Evolutionary conservation across 2,113 vertebrate species (phyloP).

Genomic region (Varanus komodoensis): DNA sequence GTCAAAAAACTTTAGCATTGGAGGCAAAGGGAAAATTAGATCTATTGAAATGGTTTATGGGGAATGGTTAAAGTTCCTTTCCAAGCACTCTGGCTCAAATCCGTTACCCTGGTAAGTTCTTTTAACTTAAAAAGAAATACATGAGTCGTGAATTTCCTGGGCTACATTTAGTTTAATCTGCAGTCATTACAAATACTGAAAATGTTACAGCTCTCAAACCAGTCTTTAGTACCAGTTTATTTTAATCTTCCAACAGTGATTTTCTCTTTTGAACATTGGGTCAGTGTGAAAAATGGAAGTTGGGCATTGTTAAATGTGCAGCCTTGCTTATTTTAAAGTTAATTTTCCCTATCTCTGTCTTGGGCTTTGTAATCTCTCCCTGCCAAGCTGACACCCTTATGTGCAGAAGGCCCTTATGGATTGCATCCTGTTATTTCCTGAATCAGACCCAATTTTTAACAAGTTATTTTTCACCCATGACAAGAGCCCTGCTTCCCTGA

Average conservation of each 20-base stretch:
- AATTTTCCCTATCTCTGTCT: not conserved
- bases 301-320: not conserved
- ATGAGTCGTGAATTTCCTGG: not conserved
- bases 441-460: not conserved
- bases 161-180: not conserved
- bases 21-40: not conserved
- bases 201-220: not conserved
- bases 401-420: not conserved
- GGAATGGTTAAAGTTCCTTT: not conserved
- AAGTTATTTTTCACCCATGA: not conserved
- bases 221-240: not conserved
- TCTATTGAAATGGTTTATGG: not conserved
- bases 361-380: not conserved
- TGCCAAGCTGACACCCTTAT: not conserved
- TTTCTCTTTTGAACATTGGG: not conserved
- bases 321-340: not conserved
- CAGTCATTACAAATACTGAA: not conserved
- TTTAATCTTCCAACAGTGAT: not conserved
- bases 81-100: not conserved
- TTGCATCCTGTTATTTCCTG: rapidly evolving
- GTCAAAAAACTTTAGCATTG: not conserved
- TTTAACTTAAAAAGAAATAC: not conserved
- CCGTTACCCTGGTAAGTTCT: no score
- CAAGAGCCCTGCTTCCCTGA: rapidly evolving
- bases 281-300: not conserved